Base-by-base conservation (phyloP, 1,140 invertebrate genomes). In the Zaprionus ghesquierei region DNA sequence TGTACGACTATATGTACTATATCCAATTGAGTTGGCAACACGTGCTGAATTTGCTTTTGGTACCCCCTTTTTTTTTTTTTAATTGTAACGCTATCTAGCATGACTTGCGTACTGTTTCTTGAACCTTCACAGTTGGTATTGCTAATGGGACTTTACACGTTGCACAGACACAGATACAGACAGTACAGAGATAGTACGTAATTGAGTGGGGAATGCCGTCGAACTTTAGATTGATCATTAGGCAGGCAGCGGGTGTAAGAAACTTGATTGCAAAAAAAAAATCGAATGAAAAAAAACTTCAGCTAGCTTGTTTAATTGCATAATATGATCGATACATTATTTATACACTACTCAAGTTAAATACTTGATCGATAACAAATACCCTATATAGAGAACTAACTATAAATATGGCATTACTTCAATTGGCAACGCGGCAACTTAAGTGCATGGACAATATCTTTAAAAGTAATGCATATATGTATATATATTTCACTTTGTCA, bases 121-220 rank as follows among this genome's bases (percentile, higher is more conserved):
- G 15, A 59, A 41, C 44, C 54, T 65, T 64, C 68, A n/a, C n/a
- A 22, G 15, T 3, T 20, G 27, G 25, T 44, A 44, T 31, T 31
- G 46, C 9, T 53, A 69, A 55, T 61, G 59, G 66, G 25, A 27
- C 33, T 53, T 59, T 20, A 38, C 27, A 68, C 55, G 33, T 29
- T 27, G 18, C 49, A n/a, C 25, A n/a, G 27, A 59, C 27, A 50
- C 44, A 61, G 27, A n/a, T 25, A n/a, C n/a, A 51, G 25, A 20
- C 41, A 25, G 15, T 58, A 66, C 6, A 38, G 25, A 29, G 69
- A 72, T 68, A 68, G 49, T 60, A 68, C 69, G 55, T 68, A 68
- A 72, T 72, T 72, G 69, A 60, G 55, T 72, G 69, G 69, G 69
- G 69, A 72, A 72, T 72, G 55, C 69, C 69, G 38, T 68, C 38